Conservation (phyloP, 2,888 invertebrate species). For the Tinea pellionella region DNA sequence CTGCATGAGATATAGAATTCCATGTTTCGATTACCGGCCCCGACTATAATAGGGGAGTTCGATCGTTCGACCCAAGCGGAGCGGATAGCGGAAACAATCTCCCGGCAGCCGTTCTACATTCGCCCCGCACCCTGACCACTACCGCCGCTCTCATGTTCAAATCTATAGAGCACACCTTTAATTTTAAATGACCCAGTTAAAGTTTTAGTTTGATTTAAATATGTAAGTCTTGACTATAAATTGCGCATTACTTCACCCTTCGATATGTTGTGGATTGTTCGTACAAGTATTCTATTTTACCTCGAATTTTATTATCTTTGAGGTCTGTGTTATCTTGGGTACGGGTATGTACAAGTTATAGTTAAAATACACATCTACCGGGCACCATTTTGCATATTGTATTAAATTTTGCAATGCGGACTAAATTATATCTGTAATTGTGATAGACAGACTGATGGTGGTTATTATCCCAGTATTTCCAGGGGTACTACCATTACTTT, state of each 20-base stretch:
- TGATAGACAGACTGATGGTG: no score
- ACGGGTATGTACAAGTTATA: not conserved
- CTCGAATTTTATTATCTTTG: slow-evolving; percentile 12
- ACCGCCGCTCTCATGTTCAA: not conserved
- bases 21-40: slow-evolving; percentile 4
- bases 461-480: no score
- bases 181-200: not conserved
- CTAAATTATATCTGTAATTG: no score
- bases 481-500: no score
- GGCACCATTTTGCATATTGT: not conserved
- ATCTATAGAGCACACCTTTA: not conserved
- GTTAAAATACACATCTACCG: not conserved
- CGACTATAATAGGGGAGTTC: slow-evolving; percentile 3
- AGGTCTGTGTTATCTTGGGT: not conserved
- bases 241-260: not conserved
- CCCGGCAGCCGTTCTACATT: slow-evolving; percentile 9
- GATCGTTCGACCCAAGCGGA: slow-evolving; percentile 5
- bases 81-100: slow-evolving; percentile 11
- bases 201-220: no score
- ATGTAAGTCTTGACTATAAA: not conserved
- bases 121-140: slow-evolving; percentile 2
- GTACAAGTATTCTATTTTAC: slow-evolving; percentile 9
- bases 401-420: no score
- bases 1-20: slow-evolving; percentile 8
- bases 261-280: slow-evolving; percentile 12